Base-by-base conservation (phyloP, 2,888 invertebrate genomes). In the Danaus chrysippus region DNA sequence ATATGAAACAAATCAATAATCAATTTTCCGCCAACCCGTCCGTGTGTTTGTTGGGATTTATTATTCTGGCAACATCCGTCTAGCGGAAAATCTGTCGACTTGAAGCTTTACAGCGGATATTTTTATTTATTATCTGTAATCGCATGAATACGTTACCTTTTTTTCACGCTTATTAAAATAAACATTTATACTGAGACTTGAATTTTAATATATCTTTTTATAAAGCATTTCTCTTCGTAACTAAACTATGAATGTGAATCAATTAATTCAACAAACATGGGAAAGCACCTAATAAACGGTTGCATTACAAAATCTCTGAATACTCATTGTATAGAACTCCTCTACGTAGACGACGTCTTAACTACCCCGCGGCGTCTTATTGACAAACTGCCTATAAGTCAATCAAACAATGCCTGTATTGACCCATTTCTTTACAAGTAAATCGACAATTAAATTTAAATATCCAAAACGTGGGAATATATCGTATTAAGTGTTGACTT, bases 371-470 rank as follows among this genome's bases (percentile, higher is more conserved):
- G 60, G 82, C 63, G 76, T 65, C 70, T 69, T 89, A 90, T 90
- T 87, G 89, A 90, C 84, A 87, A 83, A 86, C 82, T 87, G 88
- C 88, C 87, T 89, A 90, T 89, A 88, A 84, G 79, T 84, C 84
- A 81, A 87, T 84, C 86, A 83, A 87, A 89, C 88, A 89, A 89
- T 79, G 78, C 77, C 81, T 85, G 82, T 87, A 89, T 89, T 90
- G 90, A 90, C 89, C 88, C 78, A 84, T 89, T 90, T 88, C 87
- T 88, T 87, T 73, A 85, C 83, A 87, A 78, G 81, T 78, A 73
- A 73, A 79, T 82, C 84, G 78, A 86, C 87, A 86, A 89, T 90
- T 88, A 83, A 86, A 87, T 86, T 85, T 83, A 80, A 84, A 87
- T 85, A 81, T 79, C n/a, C 75, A 74, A 74, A 79, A 81, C 90